phyloP scores from a whole-genome alignment of 2,797 vertebrate genomes.

The Myotis planiceps region DNA sequence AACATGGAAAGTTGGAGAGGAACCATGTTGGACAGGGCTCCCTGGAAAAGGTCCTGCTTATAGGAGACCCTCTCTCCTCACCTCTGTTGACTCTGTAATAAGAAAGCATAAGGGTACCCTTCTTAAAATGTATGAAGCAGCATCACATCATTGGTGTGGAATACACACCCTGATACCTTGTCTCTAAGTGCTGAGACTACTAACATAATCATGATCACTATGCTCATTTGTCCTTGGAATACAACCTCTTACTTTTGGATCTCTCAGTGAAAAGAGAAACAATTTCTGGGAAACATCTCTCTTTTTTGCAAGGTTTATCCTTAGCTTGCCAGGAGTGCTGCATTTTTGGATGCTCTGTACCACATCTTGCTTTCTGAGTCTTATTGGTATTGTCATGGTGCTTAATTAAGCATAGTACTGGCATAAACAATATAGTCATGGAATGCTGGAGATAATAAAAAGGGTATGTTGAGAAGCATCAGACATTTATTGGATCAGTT shows the following conservation, averaged over 20 bases:
- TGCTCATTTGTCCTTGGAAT: background rate
- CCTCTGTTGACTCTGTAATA: background rate
- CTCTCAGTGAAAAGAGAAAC: constrained; percentile 1
- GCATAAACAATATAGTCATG: constrained; percentile 42
- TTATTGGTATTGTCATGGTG: constrained; percentile 41
- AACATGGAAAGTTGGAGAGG: background rate
- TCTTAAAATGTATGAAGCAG: background rate
- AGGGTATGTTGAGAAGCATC: constrained; percentile 41
- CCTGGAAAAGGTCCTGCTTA: background rate
- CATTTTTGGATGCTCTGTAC: constrained; percentile 56
- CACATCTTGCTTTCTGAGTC: constrained; percentile 51
- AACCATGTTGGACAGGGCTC: background rate
- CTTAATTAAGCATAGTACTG: constrained; percentile 67
- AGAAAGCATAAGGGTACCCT: background rate
- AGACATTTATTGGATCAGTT: background rate
- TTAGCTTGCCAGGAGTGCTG: constrained; percentile 38
- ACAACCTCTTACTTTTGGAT: background rate
- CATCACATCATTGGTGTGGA: no score
- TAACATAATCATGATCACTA: background rate
- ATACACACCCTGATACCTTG: fast-evolving
- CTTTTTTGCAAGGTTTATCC: constrained; percentile 40
- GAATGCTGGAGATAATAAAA: constrained; percentile 58
- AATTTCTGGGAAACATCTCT: constrained; percentile 21
- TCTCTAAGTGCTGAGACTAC: background rate
- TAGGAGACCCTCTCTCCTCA: background rate